These are phyloP conservation scores for Stenichneumon culpator DNA, from an alignment of 2,888 invertebrate genomes.

Conservation along the genomic window DNA sequence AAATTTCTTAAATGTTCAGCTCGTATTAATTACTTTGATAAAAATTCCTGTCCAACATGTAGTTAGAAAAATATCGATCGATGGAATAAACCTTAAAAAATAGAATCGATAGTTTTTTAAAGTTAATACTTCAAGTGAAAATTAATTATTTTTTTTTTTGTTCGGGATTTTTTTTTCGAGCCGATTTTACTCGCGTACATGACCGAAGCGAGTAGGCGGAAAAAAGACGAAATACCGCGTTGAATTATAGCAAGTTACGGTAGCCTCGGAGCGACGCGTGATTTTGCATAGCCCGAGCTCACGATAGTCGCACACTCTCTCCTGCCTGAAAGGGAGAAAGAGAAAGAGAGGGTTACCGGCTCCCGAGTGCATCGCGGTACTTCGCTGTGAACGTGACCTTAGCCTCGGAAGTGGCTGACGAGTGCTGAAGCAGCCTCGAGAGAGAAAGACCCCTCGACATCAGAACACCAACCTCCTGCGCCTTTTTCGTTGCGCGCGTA, in stretches of 20 bases:
- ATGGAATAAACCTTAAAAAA: not conserved
- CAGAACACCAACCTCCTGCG: constrained; percentile 40
- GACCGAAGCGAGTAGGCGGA: not conserved
- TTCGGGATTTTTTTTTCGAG: not conserved
- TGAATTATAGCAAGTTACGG: constrained; percentile 61
- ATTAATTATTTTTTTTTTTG: not conserved
- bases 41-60: not conserved
- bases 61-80: not conserved
- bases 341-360: constrained; percentile 52
- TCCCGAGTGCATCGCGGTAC: constrained; percentile 57
- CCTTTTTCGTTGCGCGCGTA: constrained; percentile 48
- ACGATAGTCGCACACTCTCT: constrained; percentile 56
- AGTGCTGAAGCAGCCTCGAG: constrained; percentile 29
- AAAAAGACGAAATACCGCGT: constrained; percentile 28
- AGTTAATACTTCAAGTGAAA: not conserved
- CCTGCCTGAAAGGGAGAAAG: constrained; percentile 43
- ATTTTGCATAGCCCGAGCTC: constrained; percentile 62
- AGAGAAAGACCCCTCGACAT: constrained; percentile 25
- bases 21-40: not conserved
- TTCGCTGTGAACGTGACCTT: constrained; percentile 73
- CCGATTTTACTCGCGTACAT: not conserved
- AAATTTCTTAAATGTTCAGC: not conserved
- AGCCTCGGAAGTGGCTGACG: constrained; percentile 70
- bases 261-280: constrained; percentile 60
- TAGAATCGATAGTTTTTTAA: not conserved